Percentiles rank a stretch among this genome's conserved stretches.
phyloP scores from a whole-genome alignment of 1,140 invertebrate genomes.

The Pogonognathellus flavescens region DNA sequence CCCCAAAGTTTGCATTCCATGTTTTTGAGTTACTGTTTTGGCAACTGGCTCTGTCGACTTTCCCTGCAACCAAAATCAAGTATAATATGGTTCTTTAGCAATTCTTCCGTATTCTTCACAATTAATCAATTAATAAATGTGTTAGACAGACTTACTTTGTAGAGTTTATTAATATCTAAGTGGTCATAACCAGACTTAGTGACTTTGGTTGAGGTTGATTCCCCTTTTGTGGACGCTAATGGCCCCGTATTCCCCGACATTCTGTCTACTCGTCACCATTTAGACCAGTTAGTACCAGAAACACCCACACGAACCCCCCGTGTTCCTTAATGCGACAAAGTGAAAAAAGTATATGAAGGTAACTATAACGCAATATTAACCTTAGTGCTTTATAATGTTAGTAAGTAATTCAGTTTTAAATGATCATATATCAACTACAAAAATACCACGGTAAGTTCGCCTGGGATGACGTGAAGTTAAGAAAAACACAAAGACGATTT shows the following conservation, averaged over 20 bases:
- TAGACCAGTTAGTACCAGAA: slow-evolving; percentile 55
- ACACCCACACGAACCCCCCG: slow-evolving; percentile 61
- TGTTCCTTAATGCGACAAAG: slow-evolving; percentile 51
- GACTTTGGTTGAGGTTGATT: slow-evolving; percentile 60
- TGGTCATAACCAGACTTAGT: slow-evolving; percentile 64
- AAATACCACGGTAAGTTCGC: slow-evolving; percentile 63
- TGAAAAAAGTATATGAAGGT: background rate
- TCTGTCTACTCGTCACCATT: slow-evolving; percentile 67
- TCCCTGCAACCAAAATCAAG: slow-evolving; percentile 50
- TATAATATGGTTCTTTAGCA: background rate
- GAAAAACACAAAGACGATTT: slow-evolving; percentile 20
- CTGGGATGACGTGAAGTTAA: slow-evolving; percentile 51
- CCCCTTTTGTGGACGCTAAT: slow-evolving; percentile 65
- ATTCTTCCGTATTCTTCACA: too few relatives aligned
- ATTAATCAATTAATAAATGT: too few relatives aligned
- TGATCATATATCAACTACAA: background rate
- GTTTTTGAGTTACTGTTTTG: slow-evolving; percentile 65
- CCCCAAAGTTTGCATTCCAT: slow-evolving; percentile 67
- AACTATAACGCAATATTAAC: too few relatives aligned
- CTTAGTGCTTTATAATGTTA: background rate
- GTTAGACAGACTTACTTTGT: slow-evolving; percentile 64
- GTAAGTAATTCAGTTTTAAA: background rate
- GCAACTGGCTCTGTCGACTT: slow-evolving; percentile 64
- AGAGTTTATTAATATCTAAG: slow-evolving; percentile 66
- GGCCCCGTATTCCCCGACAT: slow-evolving; percentile 66